phyloP scores from a whole-genome alignment of 1,140 invertebrate species.

The Microvelia longipes region DNA sequence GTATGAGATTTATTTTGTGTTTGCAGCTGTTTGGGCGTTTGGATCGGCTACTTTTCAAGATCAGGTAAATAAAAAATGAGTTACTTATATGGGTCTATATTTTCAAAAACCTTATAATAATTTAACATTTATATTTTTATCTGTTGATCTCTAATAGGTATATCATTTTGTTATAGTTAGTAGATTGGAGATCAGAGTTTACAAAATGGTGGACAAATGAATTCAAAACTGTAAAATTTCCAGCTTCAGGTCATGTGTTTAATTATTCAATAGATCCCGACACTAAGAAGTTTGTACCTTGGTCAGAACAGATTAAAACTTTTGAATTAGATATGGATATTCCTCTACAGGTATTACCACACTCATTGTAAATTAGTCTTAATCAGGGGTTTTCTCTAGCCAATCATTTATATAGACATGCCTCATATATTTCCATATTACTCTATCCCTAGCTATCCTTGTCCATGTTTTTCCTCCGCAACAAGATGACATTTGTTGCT shows the following conservation, averaged over 20 bases:
- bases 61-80: conserved; percentile 42
- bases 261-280: conserved; percentile 77
- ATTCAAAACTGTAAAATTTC: conserved; percentile 83
- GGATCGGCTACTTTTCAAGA: conserved; percentile 82
- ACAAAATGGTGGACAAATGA: conserved; percentile 83
- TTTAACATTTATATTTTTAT: no score
- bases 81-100: no score
- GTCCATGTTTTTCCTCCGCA: no score
- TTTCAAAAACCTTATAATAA: no score
- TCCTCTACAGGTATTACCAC: conserved; percentile 53
- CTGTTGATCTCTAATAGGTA: no score
- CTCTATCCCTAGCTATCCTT: no score
- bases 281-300: conserved; percentile 68
- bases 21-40: conserved; percentile 83
- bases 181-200: conserved; percentile 84
- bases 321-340: conserved; percentile 74
- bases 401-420: no score
- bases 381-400: no score
- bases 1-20: conserved; percentile 85
- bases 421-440: no score
- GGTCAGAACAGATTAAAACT: conserved; percentile 58
- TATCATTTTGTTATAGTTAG: conserved; percentile 36
- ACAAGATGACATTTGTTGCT: no score
- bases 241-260: conserved; percentile 69
- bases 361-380: no score